Conservation (phyloP, 2,888 invertebrate species). For the Lumbricus terrestris region DNA sequence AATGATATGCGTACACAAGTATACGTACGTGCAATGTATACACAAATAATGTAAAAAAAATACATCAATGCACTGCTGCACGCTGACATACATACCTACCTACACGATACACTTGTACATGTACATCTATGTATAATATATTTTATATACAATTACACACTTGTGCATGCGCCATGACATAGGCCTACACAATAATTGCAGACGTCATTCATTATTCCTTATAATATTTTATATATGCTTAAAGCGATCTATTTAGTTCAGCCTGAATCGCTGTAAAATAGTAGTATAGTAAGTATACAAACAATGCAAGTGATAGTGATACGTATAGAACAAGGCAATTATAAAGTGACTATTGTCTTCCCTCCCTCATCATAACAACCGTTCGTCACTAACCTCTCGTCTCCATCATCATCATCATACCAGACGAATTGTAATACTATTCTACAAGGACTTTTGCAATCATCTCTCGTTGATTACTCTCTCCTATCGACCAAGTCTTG, state of each 20-base stretch:
- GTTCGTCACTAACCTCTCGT: background rate
- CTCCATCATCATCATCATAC: too few species aligned
- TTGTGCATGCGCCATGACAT: too few species aligned
- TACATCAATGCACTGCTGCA: too few species aligned
- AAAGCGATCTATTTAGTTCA: too few species aligned
- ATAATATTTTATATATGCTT: too few species aligned
- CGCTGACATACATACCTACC: background rate
- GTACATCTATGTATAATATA: too few species aligned
- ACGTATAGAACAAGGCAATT: background rate
- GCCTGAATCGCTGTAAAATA: background rate
- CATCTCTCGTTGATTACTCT: background rate
- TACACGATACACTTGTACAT: background rate
- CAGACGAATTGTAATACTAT: background rate
- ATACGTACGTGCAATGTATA: background rate
- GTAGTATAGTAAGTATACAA: too few species aligned
- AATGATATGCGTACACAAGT: too few species aligned
- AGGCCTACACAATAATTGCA: too few species aligned
- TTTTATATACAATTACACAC: too few species aligned
- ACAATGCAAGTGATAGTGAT: background rate
- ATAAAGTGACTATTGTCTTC: background rate
- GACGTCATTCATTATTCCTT: too few species aligned
- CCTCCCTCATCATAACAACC: background rate
- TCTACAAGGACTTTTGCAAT: background rate
- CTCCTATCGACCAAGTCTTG: background rate
- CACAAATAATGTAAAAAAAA: too few species aligned